Base-by-base conservation (phyloP, 2,113 vertebrate species). In the Eulemur macaco region DNA sequence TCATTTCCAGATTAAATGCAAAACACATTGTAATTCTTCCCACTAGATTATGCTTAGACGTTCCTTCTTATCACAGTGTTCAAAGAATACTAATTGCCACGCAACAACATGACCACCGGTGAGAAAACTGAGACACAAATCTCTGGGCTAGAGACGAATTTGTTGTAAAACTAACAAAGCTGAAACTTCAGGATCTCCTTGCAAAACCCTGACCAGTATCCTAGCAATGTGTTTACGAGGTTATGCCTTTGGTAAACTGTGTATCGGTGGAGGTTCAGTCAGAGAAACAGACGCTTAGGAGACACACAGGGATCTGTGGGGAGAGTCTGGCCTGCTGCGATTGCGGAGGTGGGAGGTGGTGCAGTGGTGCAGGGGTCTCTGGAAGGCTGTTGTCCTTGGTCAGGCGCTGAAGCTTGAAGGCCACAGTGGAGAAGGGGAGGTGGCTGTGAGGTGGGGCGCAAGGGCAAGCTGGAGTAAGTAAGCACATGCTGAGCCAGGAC, bases 401-500 rank as follows among this genome's bases (percentile, higher is more conserved):
- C 4, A 3, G 14, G 25, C 31, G 9, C 25, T 27, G 18, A 25
- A 47, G 11, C 17, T 9, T 71, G 21, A 80, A 21, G 66, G 5
- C 3, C 25, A 45, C 34, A 50, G 39, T 34, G 8, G 34, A 58
- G 63, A 88, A 47, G 14, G 4, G 2, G 68, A 29, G 10, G 25
- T 4, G 8, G 31, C 63, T 27, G 2, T 12, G 47, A 83, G 8
- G 12, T 10, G 1, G 3, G 63, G 21, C 39, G 8, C 13, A 34
- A 58, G 11, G 20, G 23, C 34, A 45, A 56, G 14, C 29, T 6
- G 6, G 18, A 31, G 37, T 1, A 17, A 5, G 2, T 11, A 25
- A 8, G 6, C 7, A 29, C 31, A 4, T 5, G 0, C 5, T 3
- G 0, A 3, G 12, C 6, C 15, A n/a, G 45, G 13, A 31, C 2